Evolutionary conservation across 2,797 vertebrate species (phyloP).

Genomic region (Melopsittacus undulatus): DNA sequence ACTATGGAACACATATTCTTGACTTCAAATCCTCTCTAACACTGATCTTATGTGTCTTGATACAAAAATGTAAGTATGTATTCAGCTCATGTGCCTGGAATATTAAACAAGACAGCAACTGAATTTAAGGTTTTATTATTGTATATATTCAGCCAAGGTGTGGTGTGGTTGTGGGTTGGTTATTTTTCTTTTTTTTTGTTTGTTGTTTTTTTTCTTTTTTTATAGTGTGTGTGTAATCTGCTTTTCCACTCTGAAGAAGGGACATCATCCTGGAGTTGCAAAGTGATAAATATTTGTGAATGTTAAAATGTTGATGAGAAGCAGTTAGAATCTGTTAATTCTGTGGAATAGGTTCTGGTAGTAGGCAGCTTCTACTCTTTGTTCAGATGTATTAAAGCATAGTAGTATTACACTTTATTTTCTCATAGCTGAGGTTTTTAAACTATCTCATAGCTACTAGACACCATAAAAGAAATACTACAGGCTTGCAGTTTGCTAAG

Average conservation of each 20-base stretch:
- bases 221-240: not conserved
- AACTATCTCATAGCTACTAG: not conserved
- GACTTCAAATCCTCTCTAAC: not conserved
- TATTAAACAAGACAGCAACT: not conserved
- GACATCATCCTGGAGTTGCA: not conserved
- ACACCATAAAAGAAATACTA: not conserved
- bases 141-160: not conserved
- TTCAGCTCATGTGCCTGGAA: not conserved
- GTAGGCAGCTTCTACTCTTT: not conserved
- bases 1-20: accelerated
- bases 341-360: not conserved
- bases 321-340: not conserved
- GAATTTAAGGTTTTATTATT: not conserved
- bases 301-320: not conserved
- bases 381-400: not conserved
- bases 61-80: not conserved
- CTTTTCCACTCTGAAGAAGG: not conserved
- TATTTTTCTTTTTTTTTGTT: not conserved
- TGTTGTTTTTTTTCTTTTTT: not conserved
- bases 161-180: not conserved
- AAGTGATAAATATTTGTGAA: not conserved
- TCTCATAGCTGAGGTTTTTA: not conserved
- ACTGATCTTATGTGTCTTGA: not conserved
- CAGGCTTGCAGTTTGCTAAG: not conserved
- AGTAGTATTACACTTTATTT: not conserved